phyloP scores from a whole-genome alignment of 2,797 vertebrate genomes.

The Naso thynnoides region DNA sequence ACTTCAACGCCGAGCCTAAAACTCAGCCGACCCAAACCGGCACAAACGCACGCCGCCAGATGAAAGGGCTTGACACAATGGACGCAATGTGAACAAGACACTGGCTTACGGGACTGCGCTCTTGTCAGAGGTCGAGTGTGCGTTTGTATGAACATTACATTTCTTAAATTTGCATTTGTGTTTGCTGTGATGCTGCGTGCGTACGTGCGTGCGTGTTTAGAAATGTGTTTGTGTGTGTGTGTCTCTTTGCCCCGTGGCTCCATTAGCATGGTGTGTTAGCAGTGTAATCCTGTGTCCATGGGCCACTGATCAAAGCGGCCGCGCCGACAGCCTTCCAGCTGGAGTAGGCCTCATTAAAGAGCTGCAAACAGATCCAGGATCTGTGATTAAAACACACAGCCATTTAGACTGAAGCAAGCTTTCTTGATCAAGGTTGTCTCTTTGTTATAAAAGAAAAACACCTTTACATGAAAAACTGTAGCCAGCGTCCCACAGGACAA shows the following conservation, averaged over 20 bases:
- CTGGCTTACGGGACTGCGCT: constrained; percentile 33
- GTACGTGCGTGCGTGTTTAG: constrained; percentile 16
- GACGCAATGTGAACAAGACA: constrained; percentile 32
- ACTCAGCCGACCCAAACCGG: constrained; percentile 44
- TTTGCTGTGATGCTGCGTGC: background rate
- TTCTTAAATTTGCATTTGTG: constrained; percentile 45
- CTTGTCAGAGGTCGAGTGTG: constrained; percentile 31
- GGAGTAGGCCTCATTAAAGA: constrained; percentile 72
- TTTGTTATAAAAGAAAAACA: constrained; percentile 51
- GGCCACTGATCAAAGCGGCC: constrained; percentile 77
- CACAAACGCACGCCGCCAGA: constrained; percentile 33
- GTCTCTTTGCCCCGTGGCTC: constrained; percentile 50
- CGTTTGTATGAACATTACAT: constrained; percentile 25
- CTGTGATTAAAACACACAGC: constrained; percentile 66
- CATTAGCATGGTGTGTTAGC: constrained; percentile 71
- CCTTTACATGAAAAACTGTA: constrained; percentile 38
- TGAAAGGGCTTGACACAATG: constrained; percentile 53
- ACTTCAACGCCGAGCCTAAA: constrained; percentile 47
- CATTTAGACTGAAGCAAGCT: constrained; percentile 37
- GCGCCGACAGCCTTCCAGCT: constrained; percentile 68
- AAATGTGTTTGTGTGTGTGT: constrained; percentile 17
- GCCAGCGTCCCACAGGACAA: constrained; percentile 7
- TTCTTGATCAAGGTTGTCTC: constrained; percentile 47
- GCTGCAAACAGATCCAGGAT: constrained; percentile 49
- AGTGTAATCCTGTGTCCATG: constrained; percentile 63